These are phyloP conservation scores for Colletes collaris DNA, from an alignment of 2,888 invertebrate species.

Conservation along the genomic window DNA sequence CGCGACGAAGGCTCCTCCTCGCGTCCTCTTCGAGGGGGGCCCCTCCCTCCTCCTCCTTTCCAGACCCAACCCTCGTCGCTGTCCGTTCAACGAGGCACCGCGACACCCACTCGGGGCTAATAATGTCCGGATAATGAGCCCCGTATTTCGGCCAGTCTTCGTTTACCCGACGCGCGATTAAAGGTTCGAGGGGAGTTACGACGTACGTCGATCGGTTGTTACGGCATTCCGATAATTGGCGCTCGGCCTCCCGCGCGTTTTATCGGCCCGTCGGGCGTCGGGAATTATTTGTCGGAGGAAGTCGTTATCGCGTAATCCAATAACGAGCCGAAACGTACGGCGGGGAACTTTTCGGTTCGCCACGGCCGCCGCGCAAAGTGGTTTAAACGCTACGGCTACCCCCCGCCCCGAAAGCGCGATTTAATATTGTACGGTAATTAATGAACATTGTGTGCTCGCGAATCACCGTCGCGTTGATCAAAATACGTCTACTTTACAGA, in stretches of 20 bases:
- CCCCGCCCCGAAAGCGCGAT: not conserved
- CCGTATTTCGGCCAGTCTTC: slow-evolving; percentile 35
- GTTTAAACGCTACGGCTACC: slow-evolving; percentile 1
- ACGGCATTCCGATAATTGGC: slow-evolving; percentile 17
- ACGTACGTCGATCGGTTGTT: not conserved
- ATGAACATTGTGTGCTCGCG: not conserved
- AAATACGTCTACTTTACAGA: no score
- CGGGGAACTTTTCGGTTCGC: slow-evolving; percentile 14
- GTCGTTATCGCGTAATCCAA: slow-evolving; percentile 17
- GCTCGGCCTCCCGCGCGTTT: slow-evolving; percentile 11
- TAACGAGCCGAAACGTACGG: slow-evolving; percentile 2
- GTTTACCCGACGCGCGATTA: slow-evolving; percentile 7
- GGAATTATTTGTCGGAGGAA: slow-evolving; percentile 16
- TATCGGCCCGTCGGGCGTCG: slow-evolving; percentile 3
- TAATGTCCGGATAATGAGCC: slow-evolving; percentile 63
- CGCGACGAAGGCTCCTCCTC: slow-evolving; percentile 13
- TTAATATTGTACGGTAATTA: slow-evolving; percentile 8
- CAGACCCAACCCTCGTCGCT: not conserved
- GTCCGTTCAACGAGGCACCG: slow-evolving; percentile 66
- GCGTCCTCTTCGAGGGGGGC: not conserved
- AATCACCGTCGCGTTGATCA: not conserved
- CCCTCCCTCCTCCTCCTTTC: not conserved
- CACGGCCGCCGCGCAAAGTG: slow-evolving; percentile 2
- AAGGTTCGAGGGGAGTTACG: slow-evolving; percentile 1
- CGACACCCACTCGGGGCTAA: slow-evolving; percentile 57